Base-by-base conservation (phyloP, 2,797 vertebrate species). In the Mormyrus proboscirostris region DNA sequence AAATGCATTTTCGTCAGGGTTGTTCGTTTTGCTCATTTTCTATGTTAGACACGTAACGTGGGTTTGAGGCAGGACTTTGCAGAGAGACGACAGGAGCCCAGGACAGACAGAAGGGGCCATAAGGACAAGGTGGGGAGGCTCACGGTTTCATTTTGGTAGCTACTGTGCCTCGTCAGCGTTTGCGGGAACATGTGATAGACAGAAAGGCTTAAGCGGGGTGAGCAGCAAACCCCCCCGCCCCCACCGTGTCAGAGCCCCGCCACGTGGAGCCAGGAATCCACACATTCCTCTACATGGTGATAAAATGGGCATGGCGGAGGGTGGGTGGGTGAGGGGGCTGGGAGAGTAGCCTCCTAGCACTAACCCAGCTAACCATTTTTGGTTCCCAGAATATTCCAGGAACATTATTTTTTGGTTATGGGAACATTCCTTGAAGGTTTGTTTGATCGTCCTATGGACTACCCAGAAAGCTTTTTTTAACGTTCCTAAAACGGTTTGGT, bases 241-340 rank as follows among this genome's bases (percentile, higher is more conserved):
- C 92, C 50, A 92, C 14, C 19, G 1, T 82, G 76, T 41, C 3
- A 14, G 38, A 47, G 9, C 90, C 91, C 92, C 90, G 93, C 94
- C 95, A 95, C 93, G 94, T 95, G 95, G 92, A 93, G 93, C 93
- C 8, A 89, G 88, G 91, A 95, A 94, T 93, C 93, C 94, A 91
- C 3, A 93, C 94, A 96, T 96, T 96, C 95, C 95, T 95, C 94
- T 90, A 89, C 92, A 93, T 93, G 95, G 94, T 95, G 95, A 95
- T 95, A 95, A 94, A 94, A 88, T 91, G 93, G 92, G 88, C 49
- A 65, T 90, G 92, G 92, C 93, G 92, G 92, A 57, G 94, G 93
- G 57, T 62, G 57, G 5, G 16, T 59, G 89, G 90, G 7, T n/a
- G 19, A n/a, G 16, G 19, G 38, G 93, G 89, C 90, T 9, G 41